Conservation (phyloP, 2,888 invertebrate species). For the Dorcus parallelipipedus region DNA sequence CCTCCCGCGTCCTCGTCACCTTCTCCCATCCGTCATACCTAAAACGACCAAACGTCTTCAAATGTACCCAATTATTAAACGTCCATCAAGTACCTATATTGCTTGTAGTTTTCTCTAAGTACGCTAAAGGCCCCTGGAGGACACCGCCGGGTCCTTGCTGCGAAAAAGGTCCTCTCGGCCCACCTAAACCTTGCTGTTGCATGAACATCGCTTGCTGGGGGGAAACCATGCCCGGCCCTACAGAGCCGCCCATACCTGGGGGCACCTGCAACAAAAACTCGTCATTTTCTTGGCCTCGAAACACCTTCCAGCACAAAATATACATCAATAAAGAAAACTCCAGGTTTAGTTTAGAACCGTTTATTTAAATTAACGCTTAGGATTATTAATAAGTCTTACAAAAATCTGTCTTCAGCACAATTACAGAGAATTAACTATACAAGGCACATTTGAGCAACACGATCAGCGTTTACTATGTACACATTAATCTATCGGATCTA, state of each 20-base stretch:
- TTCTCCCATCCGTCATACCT: constrained; percentile 77
- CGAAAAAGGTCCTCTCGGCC: constrained; percentile 51
- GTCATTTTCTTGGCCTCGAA: constrained; percentile 5
- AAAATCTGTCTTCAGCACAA: constrained; percentile 2
- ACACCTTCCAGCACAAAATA: no score
- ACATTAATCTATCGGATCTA: neutral
- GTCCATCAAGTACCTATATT: constrained; percentile 65
- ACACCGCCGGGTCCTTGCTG: constrained; percentile 54
- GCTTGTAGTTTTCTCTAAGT: constrained; percentile 85
- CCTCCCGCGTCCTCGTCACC: constrained; percentile 87
- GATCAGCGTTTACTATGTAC: constrained; percentile 36
- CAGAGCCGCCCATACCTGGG: constrained; percentile 41
- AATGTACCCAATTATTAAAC: neutral
- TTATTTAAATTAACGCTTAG: neutral
- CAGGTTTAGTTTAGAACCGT: neutral
- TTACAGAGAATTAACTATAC: constrained; percentile 16
- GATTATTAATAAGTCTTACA: constrained; percentile 11
- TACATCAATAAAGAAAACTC: neutral
- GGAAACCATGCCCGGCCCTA: constrained; percentile 45
- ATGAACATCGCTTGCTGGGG: constrained; percentile 57
- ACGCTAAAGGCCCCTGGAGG: constrained; percentile 81
- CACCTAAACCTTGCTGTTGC: constrained; percentile 51
- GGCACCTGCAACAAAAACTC: constrained; percentile 37
- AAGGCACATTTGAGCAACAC: constrained; percentile 49
- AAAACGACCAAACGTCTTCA: constrained; percentile 34